Percentiles rank a stretch among this genome's conserved stretches.
phyloP scores from a whole-genome alignment of 2,113 vertebrate genomes.

The Capra hircus region DNA sequence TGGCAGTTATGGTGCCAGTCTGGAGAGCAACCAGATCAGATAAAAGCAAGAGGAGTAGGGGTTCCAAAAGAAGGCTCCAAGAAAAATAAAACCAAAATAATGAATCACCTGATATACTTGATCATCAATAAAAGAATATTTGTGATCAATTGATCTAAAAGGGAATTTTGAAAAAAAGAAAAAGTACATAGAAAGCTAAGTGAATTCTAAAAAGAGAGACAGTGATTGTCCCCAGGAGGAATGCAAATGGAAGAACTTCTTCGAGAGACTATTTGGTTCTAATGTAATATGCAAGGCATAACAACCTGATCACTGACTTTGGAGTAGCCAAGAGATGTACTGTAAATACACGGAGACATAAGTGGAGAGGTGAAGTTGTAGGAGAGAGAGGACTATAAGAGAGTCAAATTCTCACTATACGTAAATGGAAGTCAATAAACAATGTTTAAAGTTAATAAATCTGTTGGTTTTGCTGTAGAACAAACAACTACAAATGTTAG shows the following conservation, averaged over 20 bases:
- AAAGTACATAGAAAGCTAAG: neutral
- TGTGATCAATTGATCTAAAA: neutral
- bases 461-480: neutral
- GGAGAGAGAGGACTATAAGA: neutral
- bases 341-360: neutral
- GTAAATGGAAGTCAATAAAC: neutral
- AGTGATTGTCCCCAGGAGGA: neutral
- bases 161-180: neutral
- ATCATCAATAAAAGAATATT: neutral
- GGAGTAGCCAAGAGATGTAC: neutral
- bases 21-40: neutral
- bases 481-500: neutral
- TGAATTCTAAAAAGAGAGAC: neutral
- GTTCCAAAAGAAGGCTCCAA: neutral
- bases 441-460: neutral
- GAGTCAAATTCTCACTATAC: neutral
- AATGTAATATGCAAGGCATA: neutral
- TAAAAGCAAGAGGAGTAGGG: neutral
- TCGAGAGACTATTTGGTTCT: neutral
- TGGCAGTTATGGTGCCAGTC: neutral
- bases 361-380: neutral
- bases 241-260: neutral
- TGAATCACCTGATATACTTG: neutral
- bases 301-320: neutral
- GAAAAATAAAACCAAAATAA: neutral